phyloP scores from a whole-genome alignment of 2,113 vertebrate genomes.

The Tringa solitaria region DNA sequence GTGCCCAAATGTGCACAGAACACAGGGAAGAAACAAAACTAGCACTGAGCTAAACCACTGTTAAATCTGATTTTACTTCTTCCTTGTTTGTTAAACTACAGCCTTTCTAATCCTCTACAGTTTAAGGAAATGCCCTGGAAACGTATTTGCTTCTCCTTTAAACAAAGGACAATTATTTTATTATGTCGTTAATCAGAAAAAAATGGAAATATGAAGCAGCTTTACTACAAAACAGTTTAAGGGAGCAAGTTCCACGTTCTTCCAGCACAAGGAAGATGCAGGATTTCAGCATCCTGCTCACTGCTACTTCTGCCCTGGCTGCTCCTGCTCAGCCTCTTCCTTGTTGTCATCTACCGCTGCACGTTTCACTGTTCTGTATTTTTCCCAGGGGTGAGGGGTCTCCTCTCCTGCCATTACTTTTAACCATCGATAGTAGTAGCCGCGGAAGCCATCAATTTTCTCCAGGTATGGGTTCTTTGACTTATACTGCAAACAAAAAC shows the following conservation, averaged over 20 bases:
- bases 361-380: constrained; percentile 57
- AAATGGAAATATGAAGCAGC: neutral
- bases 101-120: neutral
- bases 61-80: neutral
- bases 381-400: constrained; percentile 81
- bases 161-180: neutral
- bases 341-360: neutral
- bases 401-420: constrained; percentile 82
- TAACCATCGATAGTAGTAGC: constrained; percentile 91
- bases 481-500: constrained; percentile 81
- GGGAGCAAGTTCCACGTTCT: neutral
- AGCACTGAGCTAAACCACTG: neutral
- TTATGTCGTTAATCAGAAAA: neutral
- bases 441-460: constrained; percentile 92
- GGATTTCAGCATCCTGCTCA: neutral
- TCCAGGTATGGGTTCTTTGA: constrained; percentile 87
- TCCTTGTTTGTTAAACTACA: neutral
- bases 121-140: neutral
- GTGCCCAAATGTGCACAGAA: neutral
- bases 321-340: neutral
- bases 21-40: neutral
- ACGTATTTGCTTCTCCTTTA: neutral
- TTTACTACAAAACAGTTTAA: neutral
- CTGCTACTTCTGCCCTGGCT: neutral
- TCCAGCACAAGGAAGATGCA: neutral